Evolutionary conservation across 2,113 vertebrate genomes (phyloP), one percentile per base, ranked within the genome.

Genomic region (Pandion haliaetus): DNA sequence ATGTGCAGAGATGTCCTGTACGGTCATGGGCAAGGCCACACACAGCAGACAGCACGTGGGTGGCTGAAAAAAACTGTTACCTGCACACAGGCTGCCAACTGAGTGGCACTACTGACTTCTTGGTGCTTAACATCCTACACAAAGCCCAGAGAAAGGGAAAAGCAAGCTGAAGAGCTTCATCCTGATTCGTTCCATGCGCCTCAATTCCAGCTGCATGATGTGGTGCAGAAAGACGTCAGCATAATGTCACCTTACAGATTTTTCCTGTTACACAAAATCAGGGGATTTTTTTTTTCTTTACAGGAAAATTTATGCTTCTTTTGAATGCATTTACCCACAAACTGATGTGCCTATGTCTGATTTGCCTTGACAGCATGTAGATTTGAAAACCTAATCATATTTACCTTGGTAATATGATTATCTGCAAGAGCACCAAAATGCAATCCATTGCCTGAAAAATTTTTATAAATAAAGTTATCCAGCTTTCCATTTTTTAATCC

Each of bases 11-110:
- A 44, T 25, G 24, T 38, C 63, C 59, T 28, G 50, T 26, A 52
- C 1, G 1, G 45, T n/a, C 59, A 44, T 0, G 10, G 36, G 17
- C 1, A 7, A 81, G 59, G 40, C 28, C 38, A 71, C 36, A 31
- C 7, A 28, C 8, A 74, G n/a, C 42, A 79, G 19, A 45, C 1
- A 4, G 57, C 38, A 65, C 2, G 25, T 0, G 0, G 14, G 42
- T 32, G 20, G 74, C n/a, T 84, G 55, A 50, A 74, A 78, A 82
- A 73, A 42, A 0, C 6, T 70, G 40, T 38, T 61, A n/a, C 45
- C 63, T 24, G 58, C 32, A 69, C 69, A 70, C 26, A 92, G 19
- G n/a, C 32, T 76, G 58, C 83, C 83, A 65, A 80, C 6, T 0
- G 1, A 84, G 57, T 4, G 16, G 47, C 47, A 82, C 29, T 50